These are phyloP conservation scores for Melanotus villosus DNA, from an alignment of 2,888 invertebrate genomes.

Conservation along the genomic window DNA sequence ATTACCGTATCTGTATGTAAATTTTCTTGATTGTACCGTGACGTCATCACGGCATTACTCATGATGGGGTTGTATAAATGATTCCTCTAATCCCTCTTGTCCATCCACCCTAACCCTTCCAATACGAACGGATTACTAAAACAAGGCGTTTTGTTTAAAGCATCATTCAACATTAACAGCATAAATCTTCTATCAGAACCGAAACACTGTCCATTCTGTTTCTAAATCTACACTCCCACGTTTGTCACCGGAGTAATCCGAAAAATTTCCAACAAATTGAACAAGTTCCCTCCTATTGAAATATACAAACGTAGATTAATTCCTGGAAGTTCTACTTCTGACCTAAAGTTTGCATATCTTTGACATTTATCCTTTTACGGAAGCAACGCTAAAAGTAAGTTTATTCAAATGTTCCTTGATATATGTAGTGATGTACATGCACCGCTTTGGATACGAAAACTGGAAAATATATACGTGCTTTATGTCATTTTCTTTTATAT, in stretches of 20 bases:
- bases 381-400: no score
- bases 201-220: no score
- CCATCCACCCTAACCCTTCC: constrained; percentile 32
- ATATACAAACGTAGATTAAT: constrained; percentile 13
- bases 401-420: constrained; percentile 30
- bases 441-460: constrained; percentile 1
- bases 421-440: constrained; percentile 9
- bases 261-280: neutral
- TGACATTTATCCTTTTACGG: constrained; percentile 17
- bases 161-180: neutral
- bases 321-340: constrained; percentile 1
- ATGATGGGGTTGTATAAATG: constrained; percentile 33
- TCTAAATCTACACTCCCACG: no score
- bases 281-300: neutral
- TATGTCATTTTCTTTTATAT: neutral
- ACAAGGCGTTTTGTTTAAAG: constrained; percentile 23
- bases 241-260: no score
- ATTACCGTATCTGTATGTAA: constrained; percentile 34
- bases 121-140: constrained; percentile 4
- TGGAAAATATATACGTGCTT: neutral
- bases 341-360: constrained; percentile 22
- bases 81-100: constrained; percentile 33
- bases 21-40: constrained; percentile 37
- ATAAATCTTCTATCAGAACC: no score
- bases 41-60: constrained; percentile 38